Conservation (phyloP, 2,888 invertebrate species). For the Diogma glabrata region DNA sequence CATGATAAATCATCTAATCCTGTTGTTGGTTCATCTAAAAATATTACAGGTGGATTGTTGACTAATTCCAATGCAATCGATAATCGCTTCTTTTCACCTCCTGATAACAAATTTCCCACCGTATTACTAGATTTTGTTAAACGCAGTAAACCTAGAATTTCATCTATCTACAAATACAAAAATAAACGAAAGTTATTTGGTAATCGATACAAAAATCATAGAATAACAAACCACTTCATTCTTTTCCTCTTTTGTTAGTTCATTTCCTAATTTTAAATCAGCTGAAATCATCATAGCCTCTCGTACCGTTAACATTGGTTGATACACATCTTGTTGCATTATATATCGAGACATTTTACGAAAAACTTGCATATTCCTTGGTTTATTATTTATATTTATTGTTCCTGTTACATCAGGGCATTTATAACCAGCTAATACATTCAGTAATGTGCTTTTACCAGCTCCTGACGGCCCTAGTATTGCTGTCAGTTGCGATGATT, state of each 20-base stretch:
- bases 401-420: conserved; percentile 56
- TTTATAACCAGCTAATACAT: conserved; percentile 82
- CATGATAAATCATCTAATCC: conserved; percentile 88
- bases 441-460: conserved; percentile 82
- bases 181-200: too few species aligned
- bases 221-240: conserved; percentile 58
- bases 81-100: conserved; percentile 87
- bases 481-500: conserved; percentile 75
- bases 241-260: conserved; percentile 50
- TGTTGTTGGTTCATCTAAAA: conserved; percentile 95
- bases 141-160: conserved; percentile 72
- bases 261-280: conserved; percentile 71
- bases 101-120: conserved; percentile 62
- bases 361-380: conserved; percentile 65
- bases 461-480: conserved; percentile 91
- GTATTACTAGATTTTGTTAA: conserved; percentile 64
- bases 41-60: conserved; percentile 90
- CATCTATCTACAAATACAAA: conserved; percentile 56
- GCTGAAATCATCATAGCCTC: conserved; percentile 86
- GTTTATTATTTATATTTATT: conserved; percentile 66
- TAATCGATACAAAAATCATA: too few species aligned
- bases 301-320: conserved; percentile 74
- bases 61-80: conserved; percentile 83
- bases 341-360: conserved; percentile 87
- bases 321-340: conserved; percentile 84